phyloP scores from a whole-genome alignment of 2,888 invertebrate species.

The Calameuta filiformis region DNA sequence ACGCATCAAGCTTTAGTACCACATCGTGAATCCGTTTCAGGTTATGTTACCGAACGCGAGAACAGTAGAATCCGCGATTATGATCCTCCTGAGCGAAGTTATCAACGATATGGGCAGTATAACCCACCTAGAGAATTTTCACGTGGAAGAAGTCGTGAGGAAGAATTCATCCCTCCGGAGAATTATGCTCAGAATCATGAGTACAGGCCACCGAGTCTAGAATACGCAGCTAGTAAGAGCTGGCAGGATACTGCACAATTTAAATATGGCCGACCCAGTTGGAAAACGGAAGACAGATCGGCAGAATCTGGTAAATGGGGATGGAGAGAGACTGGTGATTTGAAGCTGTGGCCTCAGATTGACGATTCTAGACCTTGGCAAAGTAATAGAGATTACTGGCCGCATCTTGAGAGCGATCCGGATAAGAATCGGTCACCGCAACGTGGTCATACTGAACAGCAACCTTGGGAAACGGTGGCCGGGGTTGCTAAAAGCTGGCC shows the following conservation, averaged over 20 bases:
- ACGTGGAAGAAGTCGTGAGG: slow-evolving; percentile 2
- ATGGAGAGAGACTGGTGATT: slow-evolving; percentile 31
- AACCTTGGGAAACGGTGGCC: slow-evolving; percentile 16
- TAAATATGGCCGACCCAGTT: slow-evolving; percentile 32
- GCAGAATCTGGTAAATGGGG: slow-evolving; percentile 28
- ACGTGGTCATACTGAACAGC: background rate
- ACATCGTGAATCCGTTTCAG: slow-evolving; percentile 23
- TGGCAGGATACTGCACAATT: slow-evolving; percentile 39
- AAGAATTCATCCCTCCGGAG: slow-evolving; percentile 14
- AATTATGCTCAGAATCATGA: slow-evolving; percentile 30
- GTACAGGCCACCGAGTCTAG: slow-evolving; percentile 32
- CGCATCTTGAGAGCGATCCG: background rate
- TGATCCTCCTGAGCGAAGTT: slow-evolving; percentile 32
- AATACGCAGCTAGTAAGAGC: slow-evolving; percentile 38
- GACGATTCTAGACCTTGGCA: slow-evolving; percentile 28
- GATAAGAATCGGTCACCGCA: slow-evolving; percentile 3
- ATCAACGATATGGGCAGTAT: slow-evolving; percentile 32
- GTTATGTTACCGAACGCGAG: slow-evolving; percentile 25
- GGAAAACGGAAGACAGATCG: slow-evolving; percentile 31
- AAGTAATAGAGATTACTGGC: slow-evolving; percentile 21
- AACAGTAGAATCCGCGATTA: slow-evolving; percentile 33
- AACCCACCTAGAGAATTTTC: slow-evolving; percentile 2
- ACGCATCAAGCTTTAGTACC: slow-evolving; percentile 27
- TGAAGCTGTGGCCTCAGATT: slow-evolving; percentile 33
- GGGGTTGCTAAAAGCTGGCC: background rate